Evolutionary conservation across 2,113 vertebrate genomes (phyloP), one percentile per base, ranked within the genome.

Genomic region (Platysternon megacephalum): DNA sequence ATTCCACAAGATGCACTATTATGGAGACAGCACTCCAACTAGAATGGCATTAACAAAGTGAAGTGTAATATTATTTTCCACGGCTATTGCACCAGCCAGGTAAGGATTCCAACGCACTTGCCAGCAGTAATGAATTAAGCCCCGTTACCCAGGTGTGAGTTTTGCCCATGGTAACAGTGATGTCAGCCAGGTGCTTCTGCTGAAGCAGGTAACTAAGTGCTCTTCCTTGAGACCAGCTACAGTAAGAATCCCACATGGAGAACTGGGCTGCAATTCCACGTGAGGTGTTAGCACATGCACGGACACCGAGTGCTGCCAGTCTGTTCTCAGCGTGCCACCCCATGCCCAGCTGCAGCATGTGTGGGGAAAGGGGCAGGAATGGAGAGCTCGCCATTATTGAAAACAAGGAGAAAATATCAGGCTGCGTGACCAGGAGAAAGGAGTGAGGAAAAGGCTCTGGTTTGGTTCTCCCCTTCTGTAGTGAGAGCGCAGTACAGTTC

Each of bases 401-500:
- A 58, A 74, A 19, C 2, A 1, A 26, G 84, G 24, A 53, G 84
- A 7, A 79, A 74, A 1, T 11, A 58, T 8, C 10, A 14, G 87
- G 80, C 68, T 79, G 85, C 19, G 0, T 29, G 42, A 8, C 44
- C 17, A 9, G 28, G 42, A 44, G 42, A 44, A 76, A 13, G 74
- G 74, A 78, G 44, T 22, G 49, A 42, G 1, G 89, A 80, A 90
- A 86, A 90, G 56, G 39, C 6, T 0, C 19, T 14, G 5, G 2
- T 86, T 4, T 22, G 86, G 48, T 39, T 32, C 55, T 86, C 76
- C 85, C 86, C 89, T 44, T 1, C 49, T 49, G 91, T 61, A 88
- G 65, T 1, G 0, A 72, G 10, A 85, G 24, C 4, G 79, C 2
- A 6, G 85, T 26, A 58, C 2, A 21, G 5, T 65, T 21, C 46